phyloP scores from a whole-genome alignment of 2,797 vertebrate species.

The Cirrhinus mrigala region DNA sequence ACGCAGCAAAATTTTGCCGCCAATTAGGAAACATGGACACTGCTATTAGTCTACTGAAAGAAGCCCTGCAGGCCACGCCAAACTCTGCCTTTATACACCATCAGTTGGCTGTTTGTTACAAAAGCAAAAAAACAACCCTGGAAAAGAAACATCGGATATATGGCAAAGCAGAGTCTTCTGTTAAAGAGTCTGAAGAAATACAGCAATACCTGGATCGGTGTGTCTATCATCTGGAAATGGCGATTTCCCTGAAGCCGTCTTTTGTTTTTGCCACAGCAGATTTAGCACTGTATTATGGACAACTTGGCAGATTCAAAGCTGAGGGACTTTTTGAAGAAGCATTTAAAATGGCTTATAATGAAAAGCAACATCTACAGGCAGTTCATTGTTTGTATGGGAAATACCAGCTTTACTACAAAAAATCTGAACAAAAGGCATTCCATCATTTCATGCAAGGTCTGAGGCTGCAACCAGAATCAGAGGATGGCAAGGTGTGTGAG shows the following conservation, averaged over 20 bases:
- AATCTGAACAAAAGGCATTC: constrained; percentile 69
- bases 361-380: constrained; percentile 51
- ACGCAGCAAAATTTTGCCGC: constrained; percentile 79
- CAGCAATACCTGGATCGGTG: constrained; percentile 38
- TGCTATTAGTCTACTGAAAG: constrained; percentile 68
- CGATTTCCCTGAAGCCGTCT: constrained; percentile 42
- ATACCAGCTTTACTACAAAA: constrained; percentile 64
- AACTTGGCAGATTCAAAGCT: constrained; percentile 62
- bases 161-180: too few relatives aligned
- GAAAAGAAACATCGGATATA: background rate
- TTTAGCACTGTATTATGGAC: constrained; percentile 67
- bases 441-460: constrained; percentile 69
- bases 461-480: constrained; percentile 58
- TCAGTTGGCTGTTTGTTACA: constrained; percentile 78
- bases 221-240: constrained; percentile 72
- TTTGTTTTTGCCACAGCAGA: constrained; percentile 66
- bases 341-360: constrained; percentile 53
- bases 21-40: constrained; percentile 53
- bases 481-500: background rate
- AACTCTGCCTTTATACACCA: constrained; percentile 73
- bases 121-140: constrained; percentile 29
- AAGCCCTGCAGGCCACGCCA: constrained; percentile 67
- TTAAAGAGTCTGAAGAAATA: constrained; percentile 38
- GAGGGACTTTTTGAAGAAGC: constrained; percentile 72
- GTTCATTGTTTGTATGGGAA: constrained; percentile 63